Base-by-base conservation (phyloP, 1,140 invertebrate genomes). In the Calliopsis andreniformis region DNA sequence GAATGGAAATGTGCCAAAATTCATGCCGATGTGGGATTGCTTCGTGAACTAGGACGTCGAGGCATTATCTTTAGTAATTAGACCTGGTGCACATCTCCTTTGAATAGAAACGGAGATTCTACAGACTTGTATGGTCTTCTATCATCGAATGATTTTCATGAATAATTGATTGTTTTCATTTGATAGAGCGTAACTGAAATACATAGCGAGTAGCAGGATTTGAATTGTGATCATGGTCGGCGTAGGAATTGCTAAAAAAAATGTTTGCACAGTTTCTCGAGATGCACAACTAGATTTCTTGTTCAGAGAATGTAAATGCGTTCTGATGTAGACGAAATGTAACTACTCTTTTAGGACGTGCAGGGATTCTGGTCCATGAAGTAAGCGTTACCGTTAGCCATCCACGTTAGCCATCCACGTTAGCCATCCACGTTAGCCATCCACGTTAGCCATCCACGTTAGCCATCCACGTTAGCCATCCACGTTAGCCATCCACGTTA, bases 251-350 rank as follows among this genome's bases (percentile, higher is more conserved):
- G n/a, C n/a, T n/a, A n/a, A n/a, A n/a, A n/a, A n/a, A n/a, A n/a
- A n/a, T n/a, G n/a, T n/a, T n/a, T n/a, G n/a, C n/a, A 10, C 49
- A 51, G 43, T 43, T 56, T 72, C 45, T 42, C 55, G 47, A 69
- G 2, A n/a, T n/a, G 55, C 59, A n/a, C n/a, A n/a, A 68, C 82
- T 68, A 64, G 67, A 79, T 79, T 84, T 84, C 82, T 43, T 47
- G 63, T 70, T 43, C 53, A 61, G 69, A 12, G 69, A 62, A 67
- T 14, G 58, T 47, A 43, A 58, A 71, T 47, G 47, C 66, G 69
- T 23, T 8, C 16, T 14, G 64, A 49, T 79, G 28, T 28, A 8
- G 45, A 55, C 30, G 25, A 55, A 42, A 59, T 45, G 14, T 35
- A 35, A 73, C 51, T 7, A 55, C 77, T 62, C 56, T 68, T 56